Evolutionary conservation across 2,888 invertebrate genomes (phyloP), one percentile per base, ranked within the genome.

Genomic region (Drosophila atroscutellata): DNA sequence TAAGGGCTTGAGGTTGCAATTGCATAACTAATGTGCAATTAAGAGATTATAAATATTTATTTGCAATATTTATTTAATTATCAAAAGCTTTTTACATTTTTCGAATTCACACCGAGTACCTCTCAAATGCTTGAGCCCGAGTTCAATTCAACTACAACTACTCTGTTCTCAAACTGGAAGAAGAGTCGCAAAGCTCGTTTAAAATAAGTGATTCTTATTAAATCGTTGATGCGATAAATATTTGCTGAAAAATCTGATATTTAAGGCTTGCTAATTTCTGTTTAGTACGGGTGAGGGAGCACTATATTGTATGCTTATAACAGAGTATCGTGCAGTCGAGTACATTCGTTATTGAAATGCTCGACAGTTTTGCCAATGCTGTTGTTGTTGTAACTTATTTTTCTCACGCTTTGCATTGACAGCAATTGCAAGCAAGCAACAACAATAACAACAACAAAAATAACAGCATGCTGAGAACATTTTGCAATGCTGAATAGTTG

Each of bases 371-470:
- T 61, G 55, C 49, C n/a, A 55, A 34, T 45, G 59, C 3, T 54
- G 51, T 39, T 76, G 66, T 47, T 70, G 66, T 45, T 71, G 69
- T 56, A 45, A 58, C 50, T 28, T 55, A 37, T 15, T 75, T 81
- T 83, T 85, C 85, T 85, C 87, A 86, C 80, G 85, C 87, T 85
- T 87, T 87, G 85, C 87, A 87, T 85, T 85, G 76, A 77, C 84
- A 81, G 77, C 72, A 72, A 72, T 60, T 74, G 28, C 75, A 76
- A 39, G 64, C 67, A 58, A 59, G n/a, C 62, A 77, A 18, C 56
- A 57, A 59, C 51, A 68, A 37, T 49, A 57, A 20, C 59, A 62
- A 50, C 54, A 65, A 69, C 60, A 54, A 26, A 36, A n/a, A 57
- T 55, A 60, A 50, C 56, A 61, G 56, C 61, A 26, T 67, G 83